A percentile compares a stretch with the other conserved stretches of the same genome.
Evolutionary conservation across 37 sponge, comb jelly and placozoan species (phyloP).

Genomic region (Axinella damicornis): DNA sequence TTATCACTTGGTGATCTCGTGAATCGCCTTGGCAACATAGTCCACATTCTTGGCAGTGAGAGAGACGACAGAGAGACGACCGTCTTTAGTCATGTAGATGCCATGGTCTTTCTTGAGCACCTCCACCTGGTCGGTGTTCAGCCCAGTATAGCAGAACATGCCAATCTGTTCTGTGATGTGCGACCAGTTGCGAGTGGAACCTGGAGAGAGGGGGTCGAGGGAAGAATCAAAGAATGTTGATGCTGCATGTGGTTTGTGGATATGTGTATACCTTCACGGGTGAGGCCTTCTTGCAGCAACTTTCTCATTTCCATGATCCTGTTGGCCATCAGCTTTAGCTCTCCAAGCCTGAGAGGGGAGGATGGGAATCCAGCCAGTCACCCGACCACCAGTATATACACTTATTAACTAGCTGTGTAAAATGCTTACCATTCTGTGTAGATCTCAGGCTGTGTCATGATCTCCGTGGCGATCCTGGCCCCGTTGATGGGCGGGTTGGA

Average conservation of each 20-base stretch:
- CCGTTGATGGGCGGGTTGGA: slow-evolving; percentile 96
- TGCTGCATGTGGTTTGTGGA: too few relatives aligned
- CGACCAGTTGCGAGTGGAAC: slow-evolving; percentile 90
- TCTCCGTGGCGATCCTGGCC: slow-evolving; percentile 84
- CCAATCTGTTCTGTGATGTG: slow-evolving; percentile 96
- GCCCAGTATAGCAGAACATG: slow-evolving; percentile 96
- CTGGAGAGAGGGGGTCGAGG: slow-evolving; percentile 23
- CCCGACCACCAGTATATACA: not conserved
- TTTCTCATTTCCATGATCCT: slow-evolving; percentile 89
- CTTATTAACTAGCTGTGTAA: not conserved
- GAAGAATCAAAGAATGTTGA: too few relatives aligned
- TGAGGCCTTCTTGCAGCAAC: slow-evolving; percentile 68
- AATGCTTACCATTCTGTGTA: slow-evolving; percentile 88
- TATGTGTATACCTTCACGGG: slow-evolving; percentile 56
- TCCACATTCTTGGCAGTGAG: slow-evolving; percentile 90
- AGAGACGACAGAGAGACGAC: slow-evolving; percentile 88
- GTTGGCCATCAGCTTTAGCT: slow-evolving; percentile 94
- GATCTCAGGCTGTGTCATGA: slow-evolving; percentile 79
- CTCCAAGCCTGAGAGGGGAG: slow-evolving; percentile 69
- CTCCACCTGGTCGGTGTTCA: slow-evolving; percentile 80
- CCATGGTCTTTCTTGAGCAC: slow-evolving; percentile 74
- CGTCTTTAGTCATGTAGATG: slow-evolving; percentile 97
- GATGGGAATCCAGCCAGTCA: not conserved
- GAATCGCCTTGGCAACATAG: slow-evolving; percentile 90
- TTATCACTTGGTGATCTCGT: slow-evolving; percentile 77